These are phyloP conservation scores for Hirtodrosophila duncani DNA, from an alignment of 2,888 invertebrate genomes.

Conservation along the genomic window DNA sequence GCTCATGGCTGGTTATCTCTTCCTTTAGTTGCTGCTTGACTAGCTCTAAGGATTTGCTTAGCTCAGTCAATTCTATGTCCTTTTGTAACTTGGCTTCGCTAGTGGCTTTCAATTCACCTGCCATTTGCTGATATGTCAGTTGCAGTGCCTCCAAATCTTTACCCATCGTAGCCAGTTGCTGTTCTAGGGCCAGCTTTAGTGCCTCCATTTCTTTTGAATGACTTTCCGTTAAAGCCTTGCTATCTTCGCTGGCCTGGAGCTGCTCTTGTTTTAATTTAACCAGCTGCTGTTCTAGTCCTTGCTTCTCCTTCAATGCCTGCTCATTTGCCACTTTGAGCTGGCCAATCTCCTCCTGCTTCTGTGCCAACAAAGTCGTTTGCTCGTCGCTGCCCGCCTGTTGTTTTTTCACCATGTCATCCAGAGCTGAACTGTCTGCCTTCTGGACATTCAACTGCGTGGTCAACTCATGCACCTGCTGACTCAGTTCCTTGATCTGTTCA, in stretches of 20 bases:
- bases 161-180: neutral
- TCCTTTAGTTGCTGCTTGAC: no score
- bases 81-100: constrained; percentile 1
- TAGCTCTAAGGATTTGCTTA: constrained; percentile 8
- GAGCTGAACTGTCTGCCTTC: constrained; percentile 62
- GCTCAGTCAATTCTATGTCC: constrained; percentile 7
- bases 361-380: constrained; percentile 35
- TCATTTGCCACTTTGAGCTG: constrained; percentile 53
- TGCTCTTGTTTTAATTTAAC: constrained; percentile 14
- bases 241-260: constrained; percentile 6
- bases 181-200: constrained; percentile 1
- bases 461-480: constrained; percentile 56
- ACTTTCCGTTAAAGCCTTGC: constrained; percentile 4
- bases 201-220: constrained; percentile 2
- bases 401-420: constrained; percentile 66
- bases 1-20: no score
- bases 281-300: constrained; percentile 7
- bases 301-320: constrained; percentile 33
- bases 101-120: constrained; percentile 4
- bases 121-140: neutral
- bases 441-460: constrained; percentile 63
- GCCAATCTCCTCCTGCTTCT: constrained; percentile 57
- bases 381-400: constrained; percentile 44
- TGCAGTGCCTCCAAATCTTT: constrained; percentile 9
- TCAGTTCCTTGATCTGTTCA: constrained; percentile 54